Base-by-base conservation (phyloP, 2,888 invertebrate species). In the Parochlus steinenii region DNA sequence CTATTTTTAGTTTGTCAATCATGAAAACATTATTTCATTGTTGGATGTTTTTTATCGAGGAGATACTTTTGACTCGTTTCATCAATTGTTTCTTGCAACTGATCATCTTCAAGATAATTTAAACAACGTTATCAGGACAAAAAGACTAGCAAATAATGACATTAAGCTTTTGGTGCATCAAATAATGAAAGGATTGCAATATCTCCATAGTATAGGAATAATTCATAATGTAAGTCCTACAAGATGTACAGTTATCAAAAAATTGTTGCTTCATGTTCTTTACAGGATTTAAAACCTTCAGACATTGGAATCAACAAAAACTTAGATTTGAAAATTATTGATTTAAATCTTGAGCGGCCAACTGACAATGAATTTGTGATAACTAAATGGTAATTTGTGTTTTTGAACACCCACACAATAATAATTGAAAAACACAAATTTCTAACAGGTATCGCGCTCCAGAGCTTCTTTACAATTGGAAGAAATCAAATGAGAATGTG, bases 251-350 rank as follows among this genome's bases (percentile, higher is more conserved):
- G n/a, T n/a, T n/a, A n/a, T n/a, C n/a, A n/a, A n/a, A n/a, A n/a
- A n/a, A n/a, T n/a, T n/a, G n/a, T n/a, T n/a, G n/a, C n/a, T n/a
- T n/a, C n/a, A n/a, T n/a, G n/a, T n/a, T n/a, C n/a, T n/a, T n/a
- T n/a, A n/a, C n/a, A n/a, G n/a, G 36, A 36, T 30, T 14, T 36
- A 3, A 36, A 36, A 10, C 36, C 36, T 15, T 22, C 30, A 5
- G 36, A 36, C 22, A 23, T 36, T 23, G 36, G 36, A 8, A 29
- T 36, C 17, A 30, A 36, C 19, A 29, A 28, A 36, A 30, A 36
- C 30, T 26, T 36, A 12, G 30, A 25, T 23, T 24, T 36, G 11
- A 36, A 36, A 30, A 24, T 36, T 6, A 36, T 36, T 17, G 36
- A 36, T 22, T 15, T 36, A 6, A 36, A 36, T 36, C 30, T 26